Evolutionary conservation across 2,888 invertebrate genomes (phyloP).

Genomic region (Archips xylosteana): DNA sequence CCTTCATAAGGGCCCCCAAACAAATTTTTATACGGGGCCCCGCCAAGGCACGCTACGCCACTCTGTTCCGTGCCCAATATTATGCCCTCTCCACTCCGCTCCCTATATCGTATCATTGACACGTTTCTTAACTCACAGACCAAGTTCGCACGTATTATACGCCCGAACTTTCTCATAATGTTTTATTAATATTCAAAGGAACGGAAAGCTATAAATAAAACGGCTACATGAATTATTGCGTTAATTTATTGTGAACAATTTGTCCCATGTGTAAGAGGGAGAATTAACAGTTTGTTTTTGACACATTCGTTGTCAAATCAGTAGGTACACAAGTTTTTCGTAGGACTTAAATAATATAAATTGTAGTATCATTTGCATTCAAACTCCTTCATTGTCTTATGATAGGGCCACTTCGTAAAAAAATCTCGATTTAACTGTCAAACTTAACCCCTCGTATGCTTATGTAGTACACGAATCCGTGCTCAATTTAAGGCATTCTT

Average conservation of each 20-base stretch:
- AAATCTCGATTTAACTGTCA: no score
- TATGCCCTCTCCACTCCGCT: not conserved
- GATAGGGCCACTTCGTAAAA: no score
- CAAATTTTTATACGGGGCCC: no score
- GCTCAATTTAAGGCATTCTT: no score
- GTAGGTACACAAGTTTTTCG: not conserved
- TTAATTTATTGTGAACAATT: slow-evolving; percentile 42
- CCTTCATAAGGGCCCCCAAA: no score
- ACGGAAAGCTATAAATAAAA: slow-evolving; percentile 40
- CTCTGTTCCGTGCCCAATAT: no score
- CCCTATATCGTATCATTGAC: not conserved
- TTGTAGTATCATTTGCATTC: no score
- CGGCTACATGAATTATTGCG: slow-evolving; percentile 33
- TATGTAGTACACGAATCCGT: no score
- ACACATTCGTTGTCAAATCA: slow-evolving; percentile 14
- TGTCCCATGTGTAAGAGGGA: slow-evolving; percentile 19
- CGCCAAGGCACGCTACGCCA: no score
- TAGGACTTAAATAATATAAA: not conserved
- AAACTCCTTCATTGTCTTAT: no score
- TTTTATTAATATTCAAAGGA: slow-evolving; percentile 42
- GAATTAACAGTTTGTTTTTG: slow-evolving; percentile 19
- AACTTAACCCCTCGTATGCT: no score
- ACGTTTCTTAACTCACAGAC: slow-evolving; percentile 1
- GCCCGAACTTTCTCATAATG: slow-evolving; percentile 37
- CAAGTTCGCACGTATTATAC: slow-evolving; percentile 13